Conservation (phyloP, 2,113 vertebrate species). For the Otus sunia region DNA sequence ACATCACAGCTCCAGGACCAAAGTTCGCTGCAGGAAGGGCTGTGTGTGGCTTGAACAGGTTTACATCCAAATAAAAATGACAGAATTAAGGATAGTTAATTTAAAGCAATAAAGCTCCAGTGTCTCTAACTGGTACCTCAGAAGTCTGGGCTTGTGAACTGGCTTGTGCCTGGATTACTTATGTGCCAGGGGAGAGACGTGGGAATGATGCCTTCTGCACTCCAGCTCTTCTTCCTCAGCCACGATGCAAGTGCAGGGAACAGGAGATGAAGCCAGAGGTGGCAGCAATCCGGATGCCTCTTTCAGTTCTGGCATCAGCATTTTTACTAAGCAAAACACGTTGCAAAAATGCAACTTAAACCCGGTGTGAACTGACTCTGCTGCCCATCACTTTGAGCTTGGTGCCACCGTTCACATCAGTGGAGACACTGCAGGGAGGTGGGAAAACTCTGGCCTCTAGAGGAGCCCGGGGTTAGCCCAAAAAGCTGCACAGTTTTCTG, state of each 20-base stretch:
- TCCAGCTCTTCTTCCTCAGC: background rate
- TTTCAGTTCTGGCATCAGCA: background rate
- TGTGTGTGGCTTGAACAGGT: background rate
- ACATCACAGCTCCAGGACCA: background rate
- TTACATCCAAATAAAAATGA: background rate
- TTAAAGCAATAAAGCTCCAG: background rate
- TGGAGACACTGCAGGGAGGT: background rate
- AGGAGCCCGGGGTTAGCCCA: background rate
- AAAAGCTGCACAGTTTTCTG: background rate
- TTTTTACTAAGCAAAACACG: background rate
- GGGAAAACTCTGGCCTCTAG: background rate
- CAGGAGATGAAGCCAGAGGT: background rate
- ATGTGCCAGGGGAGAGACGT: fast-evolving
- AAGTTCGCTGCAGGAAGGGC: background rate
- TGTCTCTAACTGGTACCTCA: background rate
- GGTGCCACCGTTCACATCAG: background rate
- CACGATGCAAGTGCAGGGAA: fast-evolving
- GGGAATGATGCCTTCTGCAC: fast-evolving
- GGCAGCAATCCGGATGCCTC: background rate
- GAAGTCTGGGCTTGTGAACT: background rate
- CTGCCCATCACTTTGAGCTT: background rate
- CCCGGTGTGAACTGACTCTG: background rate
- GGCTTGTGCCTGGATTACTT: background rate
- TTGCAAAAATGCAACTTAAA: background rate
- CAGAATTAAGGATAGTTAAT: background rate